Base-by-base conservation (phyloP, 2,113 vertebrate species). In the Scophthalmus maximus region DNA sequence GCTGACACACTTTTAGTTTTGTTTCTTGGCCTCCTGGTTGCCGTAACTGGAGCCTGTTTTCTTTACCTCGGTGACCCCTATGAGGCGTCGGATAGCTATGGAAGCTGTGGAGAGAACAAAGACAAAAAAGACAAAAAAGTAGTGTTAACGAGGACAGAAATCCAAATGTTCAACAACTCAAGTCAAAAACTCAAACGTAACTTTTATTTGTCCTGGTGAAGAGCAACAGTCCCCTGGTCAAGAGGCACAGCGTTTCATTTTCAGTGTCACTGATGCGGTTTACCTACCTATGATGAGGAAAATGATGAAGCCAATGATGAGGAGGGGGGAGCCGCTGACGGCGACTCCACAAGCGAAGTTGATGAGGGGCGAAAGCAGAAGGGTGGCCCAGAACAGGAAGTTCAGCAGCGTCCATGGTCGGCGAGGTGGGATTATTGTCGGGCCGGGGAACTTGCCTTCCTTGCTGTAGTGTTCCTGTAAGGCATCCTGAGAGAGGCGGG, bases 11-110 rank as follows among this genome's bases (percentile, higher is more conserved):
- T 86, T n/a, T 88, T 94, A 98, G 47, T 98, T 95, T 89, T 95
- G 93, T 91, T 98, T 99, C 95, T 98, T 99, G 91, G 96, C 92
- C 82, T 95, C 96, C 70, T 87, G 94, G 93, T 98, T 91, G 83
- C 98, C 98, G 0, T 99, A 99, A 92, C 95, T 99, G 87, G 98
- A 99, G 85, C 98, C 98, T 47, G 94, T 94, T 79, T 97, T 98
- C 66, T 97, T 97, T 80, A 98, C 98, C 92, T 99, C 97, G 0
- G 98, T 98, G 79, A 98, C 96, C 67, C 97, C 97, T 73, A 99
- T 99, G 79, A 98, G 96, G 78, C 97, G 96, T 17, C 97, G 96
- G 72, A 98, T 97, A 59, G 96, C 97, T 79, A 99, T 90, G 78
- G 97, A 99, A 82, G 96, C 98, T 99, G 93, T 14, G 62, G 83